Evolutionary conservation across 2,888 invertebrate species (phyloP).

Genomic region (Penaeus monodon): DNA sequence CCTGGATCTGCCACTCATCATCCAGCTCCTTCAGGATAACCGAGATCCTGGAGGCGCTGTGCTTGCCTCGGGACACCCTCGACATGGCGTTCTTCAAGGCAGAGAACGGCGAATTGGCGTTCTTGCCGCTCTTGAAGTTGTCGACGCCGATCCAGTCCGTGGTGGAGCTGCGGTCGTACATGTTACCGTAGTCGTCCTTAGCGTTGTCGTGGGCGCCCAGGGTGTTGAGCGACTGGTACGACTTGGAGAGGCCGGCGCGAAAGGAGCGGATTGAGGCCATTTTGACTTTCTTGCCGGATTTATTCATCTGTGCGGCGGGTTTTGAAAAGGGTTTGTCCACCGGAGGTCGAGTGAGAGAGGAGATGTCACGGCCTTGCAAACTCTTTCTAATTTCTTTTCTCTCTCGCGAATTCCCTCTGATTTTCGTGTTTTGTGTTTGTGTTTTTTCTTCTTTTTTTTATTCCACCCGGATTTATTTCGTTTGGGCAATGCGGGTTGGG

Average conservation of each 20-base stretch:
- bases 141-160: constrained; percentile 46
- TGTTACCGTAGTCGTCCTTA: not conserved
- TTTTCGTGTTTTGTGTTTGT: too few relatives aligned
- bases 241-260: constrained; percentile 28
- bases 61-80: constrained; percentile 19
- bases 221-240: constrained; percentile 41
- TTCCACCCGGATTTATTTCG: too few relatives aligned
- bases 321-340: too few relatives aligned
- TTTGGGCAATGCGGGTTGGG: too few relatives aligned
- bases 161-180: not conserved
- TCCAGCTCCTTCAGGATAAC: constrained; percentile 38
- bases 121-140: constrained; percentile 27
- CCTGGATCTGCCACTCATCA: constrained; percentile 37
- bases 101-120: constrained; percentile 15
- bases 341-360: too few relatives aligned
- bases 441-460: too few relatives aligned
- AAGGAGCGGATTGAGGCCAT: constrained; percentile 44
- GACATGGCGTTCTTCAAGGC: constrained; percentile 36
- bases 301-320: too few relatives aligned
- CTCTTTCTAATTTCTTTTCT: too few relatives aligned
- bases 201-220: constrained; percentile 18
- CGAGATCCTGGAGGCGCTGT: constrained; percentile 26
- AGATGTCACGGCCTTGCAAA: too few relatives aligned
- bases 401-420: too few relatives aligned
- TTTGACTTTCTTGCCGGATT: not conserved